Conservation (phyloP, 2,113 vertebrate species). For the Trachemys scripta region DNA sequence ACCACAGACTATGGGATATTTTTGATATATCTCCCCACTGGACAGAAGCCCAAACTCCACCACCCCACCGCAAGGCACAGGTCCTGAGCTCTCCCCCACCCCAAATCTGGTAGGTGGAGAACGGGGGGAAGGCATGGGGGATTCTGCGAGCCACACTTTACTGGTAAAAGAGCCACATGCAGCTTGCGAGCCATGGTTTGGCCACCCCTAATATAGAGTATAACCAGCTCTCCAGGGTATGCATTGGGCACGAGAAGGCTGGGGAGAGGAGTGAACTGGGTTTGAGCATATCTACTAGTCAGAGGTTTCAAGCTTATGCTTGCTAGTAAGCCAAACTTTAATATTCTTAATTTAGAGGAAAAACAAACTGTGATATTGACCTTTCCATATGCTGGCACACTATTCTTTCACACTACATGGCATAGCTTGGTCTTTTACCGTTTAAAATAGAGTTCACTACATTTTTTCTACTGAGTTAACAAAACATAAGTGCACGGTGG, state of each 20-base stretch:
- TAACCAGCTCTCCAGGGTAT: neutral
- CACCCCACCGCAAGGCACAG: no score
- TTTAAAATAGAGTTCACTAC: neutral
- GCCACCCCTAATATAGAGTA: neutral
- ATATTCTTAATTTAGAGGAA: conserved; percentile 10
- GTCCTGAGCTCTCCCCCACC: no score
- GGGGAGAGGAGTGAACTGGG: neutral
- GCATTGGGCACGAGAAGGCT: neutral
- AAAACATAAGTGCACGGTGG: neutral
- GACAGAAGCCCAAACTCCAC: no score
- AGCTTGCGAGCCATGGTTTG: no score
- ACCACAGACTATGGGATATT: neutral
- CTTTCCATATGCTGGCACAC: neutral
- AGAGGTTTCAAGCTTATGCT: neutral
- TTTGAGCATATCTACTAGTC: neutral
- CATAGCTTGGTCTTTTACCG: neutral
- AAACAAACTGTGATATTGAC: conserved; percentile 8
- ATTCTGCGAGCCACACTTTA: no score
- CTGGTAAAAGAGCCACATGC: no score
- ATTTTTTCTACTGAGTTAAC: neutral
- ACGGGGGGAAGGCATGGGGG: no score
- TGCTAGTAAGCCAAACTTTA: neutral
- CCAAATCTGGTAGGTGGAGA: no score
- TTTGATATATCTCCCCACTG: neutral
- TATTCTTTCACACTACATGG: neutral